Evolutionary conservation across 2,113 vertebrate genomes (phyloP), one percentile per base, ranked within the genome.

Genomic region (Seriola quinqueradiata): DNA sequence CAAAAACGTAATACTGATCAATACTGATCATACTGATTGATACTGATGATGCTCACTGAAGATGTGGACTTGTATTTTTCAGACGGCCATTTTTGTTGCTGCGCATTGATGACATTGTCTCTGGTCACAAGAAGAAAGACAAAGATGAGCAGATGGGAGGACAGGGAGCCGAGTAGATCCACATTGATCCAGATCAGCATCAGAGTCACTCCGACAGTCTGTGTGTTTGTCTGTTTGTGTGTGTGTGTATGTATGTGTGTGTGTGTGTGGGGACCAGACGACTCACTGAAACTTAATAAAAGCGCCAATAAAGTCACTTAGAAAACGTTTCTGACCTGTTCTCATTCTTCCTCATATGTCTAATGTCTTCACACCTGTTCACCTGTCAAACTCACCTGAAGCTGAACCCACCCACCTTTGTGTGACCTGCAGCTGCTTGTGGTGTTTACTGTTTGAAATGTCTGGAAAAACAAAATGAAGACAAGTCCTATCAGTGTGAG

Each of bases 41-140:
- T 54, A 42, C 59, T 25, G 44, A 66, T 23, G 16, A 5, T 44
- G 28, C 40, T n/a, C 8, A 2, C 54, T 68, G 16, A 74, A 0
- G 28, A 4, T 4, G 0, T 61, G 16, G 4, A 4, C 0, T 21
- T 65, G 8, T 71, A 52, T 54, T 76, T 82, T 77, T 2, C 91
- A 99, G 98, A 99, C 97, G 0, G 98, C 98, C 4, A 95, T 99
- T 99, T 81, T 94, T 99, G n/a, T 90, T 99, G 70, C 95, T 99
- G 44, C 96, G 98, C 46, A 99, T 99, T 0, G 98, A 99, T 0
- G 97, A 98, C 95, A 99, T 99, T 0, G 97, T 99, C 28, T 99
- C 97, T 0, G 98, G 97, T 9, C 97, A 98, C 91, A 99, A 99
- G 92, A 99, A 97, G 94, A 99, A 99, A 77, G 95, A 91, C 67